A percentile compares a stretch with the other conserved stretches of the same genome.
Conservation (phyloP, 2,888 invertebrate genomes). For the Strigamia transsilvanica region DNA sequence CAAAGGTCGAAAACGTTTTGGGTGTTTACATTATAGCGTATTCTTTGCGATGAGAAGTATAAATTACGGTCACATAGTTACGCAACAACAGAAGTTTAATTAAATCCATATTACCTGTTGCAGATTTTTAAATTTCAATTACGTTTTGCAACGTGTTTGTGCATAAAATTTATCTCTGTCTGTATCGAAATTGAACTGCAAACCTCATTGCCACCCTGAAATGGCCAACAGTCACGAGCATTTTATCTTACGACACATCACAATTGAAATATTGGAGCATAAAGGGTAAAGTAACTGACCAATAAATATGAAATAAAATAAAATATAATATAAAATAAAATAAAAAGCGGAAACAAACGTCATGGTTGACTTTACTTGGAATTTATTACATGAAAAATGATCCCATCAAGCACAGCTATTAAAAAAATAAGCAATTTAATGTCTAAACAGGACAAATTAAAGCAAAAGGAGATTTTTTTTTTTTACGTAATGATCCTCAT, state of each 20-base stretch:
- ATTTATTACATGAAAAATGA: slow-evolving; percentile 45
- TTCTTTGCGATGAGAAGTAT: no score
- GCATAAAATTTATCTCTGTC: slow-evolving; percentile 33
- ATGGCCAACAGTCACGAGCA: slow-evolving; percentile 24
- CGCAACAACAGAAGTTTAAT: no score
- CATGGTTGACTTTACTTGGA: neutral
- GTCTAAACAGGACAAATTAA: slow-evolving; percentile 39
- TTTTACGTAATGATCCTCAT: slow-evolving; percentile 43
- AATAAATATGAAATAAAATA: slow-evolving; percentile 11
- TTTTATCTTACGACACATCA: slow-evolving; percentile 32
- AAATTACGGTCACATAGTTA: no score
- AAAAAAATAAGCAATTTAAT: slow-evolving; percentile 26
- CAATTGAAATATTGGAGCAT: slow-evolving; percentile 27
- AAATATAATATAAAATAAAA: neutral
- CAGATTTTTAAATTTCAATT: slow-evolving; percentile 41
- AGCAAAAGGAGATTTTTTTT: neutral
- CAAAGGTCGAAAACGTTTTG: no score
- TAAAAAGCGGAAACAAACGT: neutral
- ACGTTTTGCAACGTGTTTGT: neutral
- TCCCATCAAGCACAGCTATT: neutral
- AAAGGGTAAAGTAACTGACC: slow-evolving; percentile 4
- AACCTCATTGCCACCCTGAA: slow-evolving; percentile 40
- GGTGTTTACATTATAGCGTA: no score
- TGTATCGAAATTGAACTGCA: slow-evolving; percentile 45
- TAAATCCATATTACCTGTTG: slow-evolving; percentile 20